These are phyloP conservation scores for Atractosteus spatula DNA, from an alignment of 2,113 vertebrate genomes.

Conservation along the genomic window DNA sequence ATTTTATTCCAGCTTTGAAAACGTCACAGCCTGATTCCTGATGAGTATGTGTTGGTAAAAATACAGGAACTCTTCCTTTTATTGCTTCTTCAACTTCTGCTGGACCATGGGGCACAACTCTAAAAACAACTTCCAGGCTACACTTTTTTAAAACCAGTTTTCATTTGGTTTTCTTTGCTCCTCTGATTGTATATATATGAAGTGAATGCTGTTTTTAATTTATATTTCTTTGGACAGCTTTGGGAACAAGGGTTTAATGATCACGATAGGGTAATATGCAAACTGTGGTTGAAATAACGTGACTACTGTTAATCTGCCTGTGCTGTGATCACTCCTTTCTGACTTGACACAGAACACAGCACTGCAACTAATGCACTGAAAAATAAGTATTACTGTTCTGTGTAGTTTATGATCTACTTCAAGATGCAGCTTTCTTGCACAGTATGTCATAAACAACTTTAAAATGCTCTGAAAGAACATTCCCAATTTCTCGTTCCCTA, in stretches of 20 bases:
- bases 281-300: background rate
- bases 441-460: background rate
- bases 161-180: too few relatives aligned
- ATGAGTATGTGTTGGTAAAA: slow-evolving; percentile 27
- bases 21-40: background rate
- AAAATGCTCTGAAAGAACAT: background rate
- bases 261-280: background rate
- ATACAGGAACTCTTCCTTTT: slow-evolving; percentile 11
- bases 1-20: slow-evolving; percentile 4
- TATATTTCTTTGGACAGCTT: too few relatives aligned
- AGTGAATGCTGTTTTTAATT: too few relatives aligned
- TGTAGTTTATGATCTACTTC: slow-evolving; percentile 1
- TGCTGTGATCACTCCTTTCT: background rate
- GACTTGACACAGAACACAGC: background rate
- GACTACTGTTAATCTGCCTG: background rate
- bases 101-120: too few relatives aligned
- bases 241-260: too few relatives aligned
- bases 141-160: background rate
- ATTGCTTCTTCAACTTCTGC: slow-evolving; percentile 15
- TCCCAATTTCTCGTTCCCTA: background rate
- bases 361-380: slow-evolving; percentile 1
- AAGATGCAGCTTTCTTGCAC: background rate
- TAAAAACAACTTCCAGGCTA: too few relatives aligned
- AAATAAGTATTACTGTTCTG: slow-evolving; percentile 7
- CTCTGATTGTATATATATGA: too few relatives aligned